phyloP scores from a whole-genome alignment of 2,888 invertebrate species.

The Platynereis dumerilii region DNA sequence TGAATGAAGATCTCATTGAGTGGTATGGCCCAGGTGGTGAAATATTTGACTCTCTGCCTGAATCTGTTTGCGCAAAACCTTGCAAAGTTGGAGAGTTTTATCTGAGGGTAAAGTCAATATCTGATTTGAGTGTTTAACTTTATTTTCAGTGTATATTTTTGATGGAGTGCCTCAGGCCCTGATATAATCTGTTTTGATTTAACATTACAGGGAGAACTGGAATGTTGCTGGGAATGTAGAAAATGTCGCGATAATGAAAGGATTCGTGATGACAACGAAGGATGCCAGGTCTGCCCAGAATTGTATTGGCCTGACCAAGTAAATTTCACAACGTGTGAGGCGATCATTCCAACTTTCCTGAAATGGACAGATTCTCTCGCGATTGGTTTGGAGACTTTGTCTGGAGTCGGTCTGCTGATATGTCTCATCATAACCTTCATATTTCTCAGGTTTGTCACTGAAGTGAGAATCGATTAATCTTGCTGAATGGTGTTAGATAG shows the following conservation, averaged over 20 bases:
- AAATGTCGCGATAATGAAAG: constrained; percentile 35
- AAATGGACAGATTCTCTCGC: constrained; percentile 3
- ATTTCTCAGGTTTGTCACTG: constrained; percentile 8
- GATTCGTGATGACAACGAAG: constrained; percentile 9
- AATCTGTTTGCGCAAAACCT: constrained; percentile 35
- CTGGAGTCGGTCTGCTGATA: background rate
- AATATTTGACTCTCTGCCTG: constrained; percentile 4
- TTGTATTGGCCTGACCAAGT: background rate
- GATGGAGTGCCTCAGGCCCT: too few relatives aligned
- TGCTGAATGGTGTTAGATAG: too few relatives aligned
- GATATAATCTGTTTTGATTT: too few relatives aligned
- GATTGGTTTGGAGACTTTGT: constrained; percentile 2
- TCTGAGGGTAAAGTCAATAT: too few relatives aligned
- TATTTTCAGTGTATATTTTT: too few relatives aligned
- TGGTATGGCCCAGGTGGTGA: background rate
- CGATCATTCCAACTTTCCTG: background rate
- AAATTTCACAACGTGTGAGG: background rate
- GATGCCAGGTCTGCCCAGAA: background rate
- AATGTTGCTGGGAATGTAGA: constrained; percentile 36
- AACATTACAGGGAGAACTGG: constrained; percentile 22
- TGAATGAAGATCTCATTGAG: constrained; percentile 5
- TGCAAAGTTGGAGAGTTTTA: constrained; percentile 30
- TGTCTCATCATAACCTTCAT: background rate
- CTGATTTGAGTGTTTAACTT: too few relatives aligned
- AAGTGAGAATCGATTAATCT: too few relatives aligned